phyloP scores from a whole-genome alignment of 2,113 vertebrate genomes.

The Microcebus jonahi region DNA sequence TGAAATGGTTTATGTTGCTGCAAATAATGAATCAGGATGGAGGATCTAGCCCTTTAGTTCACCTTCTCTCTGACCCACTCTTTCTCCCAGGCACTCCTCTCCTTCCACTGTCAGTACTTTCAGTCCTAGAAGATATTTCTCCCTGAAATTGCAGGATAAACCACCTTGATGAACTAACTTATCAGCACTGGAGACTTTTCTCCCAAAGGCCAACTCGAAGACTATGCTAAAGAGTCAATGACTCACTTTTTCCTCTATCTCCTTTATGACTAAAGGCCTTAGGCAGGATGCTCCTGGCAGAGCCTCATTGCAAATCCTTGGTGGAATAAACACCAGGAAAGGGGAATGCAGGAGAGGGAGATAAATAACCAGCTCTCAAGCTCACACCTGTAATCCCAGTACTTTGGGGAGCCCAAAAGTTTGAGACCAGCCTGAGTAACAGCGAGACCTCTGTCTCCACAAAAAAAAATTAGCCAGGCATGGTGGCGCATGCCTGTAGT shows the following conservation, averaged over 20 bases:
- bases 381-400: no score
- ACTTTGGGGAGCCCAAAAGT: no score
- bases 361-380: background rate
- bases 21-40: background rate
- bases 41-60: background rate
- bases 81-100: background rate
- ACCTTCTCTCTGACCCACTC: background rate
- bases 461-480: no score
- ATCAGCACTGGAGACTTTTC: background rate
- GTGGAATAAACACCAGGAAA: background rate
- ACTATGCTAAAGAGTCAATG: background rate
- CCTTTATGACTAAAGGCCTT: background rate
- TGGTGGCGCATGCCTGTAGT: no score
- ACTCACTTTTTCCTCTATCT: background rate
- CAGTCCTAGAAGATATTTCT: background rate
- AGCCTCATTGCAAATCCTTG: background rate
- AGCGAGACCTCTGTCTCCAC: no score
- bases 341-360: background rate
- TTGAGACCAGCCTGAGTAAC: no score
- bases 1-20: background rate
- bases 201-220: background rate
- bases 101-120: background rate
- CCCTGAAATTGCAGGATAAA: background rate
- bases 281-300: background rate
- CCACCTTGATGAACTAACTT: background rate